phyloP scores from a whole-genome alignment of 2,888 invertebrate genomes.

The Nymphalis polychloros region DNA sequence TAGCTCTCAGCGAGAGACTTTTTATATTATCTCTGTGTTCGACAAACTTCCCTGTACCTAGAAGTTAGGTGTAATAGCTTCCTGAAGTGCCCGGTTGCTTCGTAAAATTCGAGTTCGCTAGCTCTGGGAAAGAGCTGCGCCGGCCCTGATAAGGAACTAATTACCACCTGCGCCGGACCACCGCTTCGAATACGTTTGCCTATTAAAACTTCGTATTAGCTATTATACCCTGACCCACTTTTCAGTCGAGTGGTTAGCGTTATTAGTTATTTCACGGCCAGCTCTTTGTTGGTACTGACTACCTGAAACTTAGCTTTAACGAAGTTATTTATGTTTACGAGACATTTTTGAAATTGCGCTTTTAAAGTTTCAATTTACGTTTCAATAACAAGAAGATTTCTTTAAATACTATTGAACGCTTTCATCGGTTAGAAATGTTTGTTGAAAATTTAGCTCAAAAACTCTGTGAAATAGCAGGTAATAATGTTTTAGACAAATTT shows the following conservation, averaged over 20 bases:
- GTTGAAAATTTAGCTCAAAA: too few species aligned
- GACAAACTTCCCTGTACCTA: conserved; percentile 22
- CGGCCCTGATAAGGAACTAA: conserved; percentile 35
- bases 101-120: conserved; percentile 30
- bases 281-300: background rate
- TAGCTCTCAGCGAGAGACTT: conserved; percentile 28
- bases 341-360: background rate
- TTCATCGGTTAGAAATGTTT: too few species aligned
- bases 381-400: too few species aligned
- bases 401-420: too few species aligned
- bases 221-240: conserved; percentile 28
- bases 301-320: too few species aligned
- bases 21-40: conserved; percentile 25
- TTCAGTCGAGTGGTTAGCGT: conserved; percentile 6
- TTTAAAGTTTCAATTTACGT: too few species aligned
- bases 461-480: too few species aligned
- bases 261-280: conserved; percentile 8
- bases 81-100: conserved; percentile 30
- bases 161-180: conserved; percentile 34
- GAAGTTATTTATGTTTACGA: background rate
- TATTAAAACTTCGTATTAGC: conserved; percentile 38
- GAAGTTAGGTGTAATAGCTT: conserved; percentile 28
- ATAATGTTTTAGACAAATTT: too few species aligned
- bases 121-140: conserved; percentile 32
- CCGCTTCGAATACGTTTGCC: conserved; percentile 32